These are phyloP conservation scores for Chironomus tepperi DNA, from an alignment of 1,140 invertebrate genomes.

Conservation along the genomic window DNA sequence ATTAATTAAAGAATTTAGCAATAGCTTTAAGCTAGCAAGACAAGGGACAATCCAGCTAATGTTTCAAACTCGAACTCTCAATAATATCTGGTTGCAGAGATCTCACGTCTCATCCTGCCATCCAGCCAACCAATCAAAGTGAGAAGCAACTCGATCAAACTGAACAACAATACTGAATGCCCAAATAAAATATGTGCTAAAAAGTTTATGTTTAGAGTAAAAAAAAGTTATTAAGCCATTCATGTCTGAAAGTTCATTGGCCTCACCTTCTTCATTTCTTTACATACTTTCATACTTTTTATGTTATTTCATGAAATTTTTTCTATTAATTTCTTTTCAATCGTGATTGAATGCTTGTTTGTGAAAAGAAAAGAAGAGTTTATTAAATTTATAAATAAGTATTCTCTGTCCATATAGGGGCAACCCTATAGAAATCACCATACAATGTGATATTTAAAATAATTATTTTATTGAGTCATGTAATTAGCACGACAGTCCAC, in stretches of 20 bases:
- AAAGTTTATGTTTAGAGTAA: no score
- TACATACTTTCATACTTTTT: background rate
- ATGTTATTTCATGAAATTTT: background rate
- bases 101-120: no score
- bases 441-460: background rate
- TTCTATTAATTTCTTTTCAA: conserved; percentile 1
- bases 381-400: background rate
- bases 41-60: no score
- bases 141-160: no score
- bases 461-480: background rate
- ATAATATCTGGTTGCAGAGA: no score
- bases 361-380: background rate
- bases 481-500: background rate
- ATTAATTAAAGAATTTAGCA: no score
- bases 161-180: no score
- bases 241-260: conserved; percentile 1
- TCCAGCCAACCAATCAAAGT: no score
- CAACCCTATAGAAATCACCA: background rate
- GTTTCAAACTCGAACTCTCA: no score
- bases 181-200: no score
- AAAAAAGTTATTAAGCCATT: background rate
- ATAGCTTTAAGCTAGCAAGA: no score
- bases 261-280: background rate
- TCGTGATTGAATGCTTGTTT: background rate
- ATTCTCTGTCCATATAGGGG: background rate